These are phyloP conservation scores for Leucophenga maculata DNA, from an alignment of 2,888 invertebrate species.

Conservation along the genomic window DNA sequence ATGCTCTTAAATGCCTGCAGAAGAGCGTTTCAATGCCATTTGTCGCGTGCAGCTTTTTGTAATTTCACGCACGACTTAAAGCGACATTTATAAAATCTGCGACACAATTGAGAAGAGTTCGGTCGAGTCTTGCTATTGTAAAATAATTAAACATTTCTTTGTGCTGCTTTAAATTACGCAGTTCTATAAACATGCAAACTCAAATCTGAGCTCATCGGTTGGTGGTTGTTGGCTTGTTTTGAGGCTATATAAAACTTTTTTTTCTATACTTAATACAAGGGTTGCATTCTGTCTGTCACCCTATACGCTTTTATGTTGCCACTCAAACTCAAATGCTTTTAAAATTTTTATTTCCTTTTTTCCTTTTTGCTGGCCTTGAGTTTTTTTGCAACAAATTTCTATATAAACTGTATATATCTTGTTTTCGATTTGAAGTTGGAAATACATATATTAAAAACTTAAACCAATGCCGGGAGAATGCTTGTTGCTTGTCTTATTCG, in stretches of 20 bases:
- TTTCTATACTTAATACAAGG: neutral
- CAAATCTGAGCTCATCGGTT: slow-evolving; percentile 12
- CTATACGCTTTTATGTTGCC: neutral
- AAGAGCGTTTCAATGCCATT: slow-evolving; percentile 1
- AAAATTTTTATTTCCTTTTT: neutral
- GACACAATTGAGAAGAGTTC: no score
- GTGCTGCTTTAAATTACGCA: slow-evolving; percentile 21
- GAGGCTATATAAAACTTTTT: neutral
- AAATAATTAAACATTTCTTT: slow-evolving; percentile 7
- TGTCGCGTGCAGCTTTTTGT: slow-evolving; percentile 21
- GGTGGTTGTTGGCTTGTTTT: neutral
- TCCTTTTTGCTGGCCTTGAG: neutral
- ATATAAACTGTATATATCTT: neutral
- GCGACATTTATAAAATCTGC: no score
- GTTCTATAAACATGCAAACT: neutral
- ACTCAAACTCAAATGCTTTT: neutral
- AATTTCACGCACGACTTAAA: slow-evolving; percentile 22
- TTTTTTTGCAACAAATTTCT: neutral
- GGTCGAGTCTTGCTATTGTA: neutral
- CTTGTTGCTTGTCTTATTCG: neutral
- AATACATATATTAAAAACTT: no score
- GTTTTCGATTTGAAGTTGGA: neutral
- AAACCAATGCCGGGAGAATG: no score
- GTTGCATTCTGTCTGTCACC: neutral
- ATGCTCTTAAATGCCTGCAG: no score